These are phyloP conservation scores for Chroicocephalus ridibundus DNA, from an alignment of 2,113 vertebrate genomes.

Conservation along the genomic window DNA sequence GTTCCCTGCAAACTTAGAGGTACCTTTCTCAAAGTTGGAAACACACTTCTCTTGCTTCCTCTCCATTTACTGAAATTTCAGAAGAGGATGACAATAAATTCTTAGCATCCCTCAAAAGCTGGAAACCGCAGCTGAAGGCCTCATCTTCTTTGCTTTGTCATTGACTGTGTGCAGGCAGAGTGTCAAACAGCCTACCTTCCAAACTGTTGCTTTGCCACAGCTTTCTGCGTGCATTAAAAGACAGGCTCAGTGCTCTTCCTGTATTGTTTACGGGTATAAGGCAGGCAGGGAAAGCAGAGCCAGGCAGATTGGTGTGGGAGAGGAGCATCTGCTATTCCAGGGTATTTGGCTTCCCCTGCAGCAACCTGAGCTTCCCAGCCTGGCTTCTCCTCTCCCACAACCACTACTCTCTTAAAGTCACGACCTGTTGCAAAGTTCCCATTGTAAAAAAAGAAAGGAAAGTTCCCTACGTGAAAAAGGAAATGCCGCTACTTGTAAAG, in stretches of 20 bases:
- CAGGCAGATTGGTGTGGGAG: not conserved
- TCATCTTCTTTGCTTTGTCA: not conserved
- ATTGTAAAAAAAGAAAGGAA: not conserved
- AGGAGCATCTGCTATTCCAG: not conserved
- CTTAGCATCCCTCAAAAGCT: not conserved
- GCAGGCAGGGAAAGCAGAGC: not conserved
- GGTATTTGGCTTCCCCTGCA: not conserved
- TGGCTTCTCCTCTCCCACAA: not conserved
- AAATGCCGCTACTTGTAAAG: not conserved
- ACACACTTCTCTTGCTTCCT: not conserved
- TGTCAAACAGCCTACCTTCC: not conserved
- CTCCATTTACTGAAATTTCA: not conserved
- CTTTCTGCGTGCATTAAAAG: not conserved
- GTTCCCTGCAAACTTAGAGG: not conserved
- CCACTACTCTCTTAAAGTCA: not conserved
- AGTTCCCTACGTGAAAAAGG: not conserved
- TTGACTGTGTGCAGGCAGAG: not conserved
- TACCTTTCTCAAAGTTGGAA: not conserved
- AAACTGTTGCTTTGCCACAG: not conserved
- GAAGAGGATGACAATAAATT: not conserved
- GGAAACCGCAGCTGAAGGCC: not conserved
- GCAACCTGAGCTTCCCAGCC: not conserved
- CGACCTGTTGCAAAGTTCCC: not conserved
- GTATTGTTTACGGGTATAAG: not conserved
- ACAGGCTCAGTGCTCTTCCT: not conserved